Percentiles rank a stretch among this genome's conserved stretches.
Evolutionary conservation across 1,140 invertebrate species (phyloP).

Genomic region (Venturia canescens): DNA sequence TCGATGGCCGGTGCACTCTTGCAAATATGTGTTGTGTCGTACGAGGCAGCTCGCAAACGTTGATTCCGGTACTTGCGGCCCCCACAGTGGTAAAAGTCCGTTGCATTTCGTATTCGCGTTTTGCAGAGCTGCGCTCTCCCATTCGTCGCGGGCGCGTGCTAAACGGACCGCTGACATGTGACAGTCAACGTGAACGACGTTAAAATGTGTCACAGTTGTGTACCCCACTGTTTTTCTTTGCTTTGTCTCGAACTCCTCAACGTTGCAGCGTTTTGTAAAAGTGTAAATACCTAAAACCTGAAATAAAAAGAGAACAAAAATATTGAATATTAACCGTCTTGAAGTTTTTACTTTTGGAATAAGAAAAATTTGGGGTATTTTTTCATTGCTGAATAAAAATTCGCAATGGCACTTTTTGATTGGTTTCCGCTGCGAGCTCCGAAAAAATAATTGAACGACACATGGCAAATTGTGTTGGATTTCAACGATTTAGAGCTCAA

Average conservation of each 20-base stretch:
- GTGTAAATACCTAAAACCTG: conserved; percentile 96
- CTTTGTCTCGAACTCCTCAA: conserved; percentile 96
- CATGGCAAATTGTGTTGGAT: too few species aligned
- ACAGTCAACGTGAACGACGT: conserved; percentile 98
- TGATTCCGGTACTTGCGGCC: conserved; percentile 95
- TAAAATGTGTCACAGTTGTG: conserved; percentile 98
- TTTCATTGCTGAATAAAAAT: too few species aligned
- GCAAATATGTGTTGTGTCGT: conserved; percentile 90
- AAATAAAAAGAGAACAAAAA: background rate
- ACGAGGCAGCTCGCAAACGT: conserved; percentile 96
- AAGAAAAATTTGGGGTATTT: too few species aligned
- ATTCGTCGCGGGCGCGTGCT: conserved; percentile 91
- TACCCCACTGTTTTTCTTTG: conserved; percentile 90
- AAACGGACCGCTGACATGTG: conserved; percentile 95
- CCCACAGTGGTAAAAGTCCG: conserved; percentile 96
- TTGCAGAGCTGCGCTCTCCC: conserved; percentile 98
- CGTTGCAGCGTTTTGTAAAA: conserved; percentile 95
- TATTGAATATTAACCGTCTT: background rate
- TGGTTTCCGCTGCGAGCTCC: too few species aligned
- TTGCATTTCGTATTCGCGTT: conserved; percentile 99
- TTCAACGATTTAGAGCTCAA: background rate
- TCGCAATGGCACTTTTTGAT: background rate
- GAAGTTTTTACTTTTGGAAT: background rate
- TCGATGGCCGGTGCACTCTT: conserved; percentile 90
- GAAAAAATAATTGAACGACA: too few species aligned